A percentile compares a stretch with the other conserved stretches of the same genome.
phyloP scores from a whole-genome alignment of 2,888 invertebrate species.

The Rambutsinella grinnellia region DNA sequence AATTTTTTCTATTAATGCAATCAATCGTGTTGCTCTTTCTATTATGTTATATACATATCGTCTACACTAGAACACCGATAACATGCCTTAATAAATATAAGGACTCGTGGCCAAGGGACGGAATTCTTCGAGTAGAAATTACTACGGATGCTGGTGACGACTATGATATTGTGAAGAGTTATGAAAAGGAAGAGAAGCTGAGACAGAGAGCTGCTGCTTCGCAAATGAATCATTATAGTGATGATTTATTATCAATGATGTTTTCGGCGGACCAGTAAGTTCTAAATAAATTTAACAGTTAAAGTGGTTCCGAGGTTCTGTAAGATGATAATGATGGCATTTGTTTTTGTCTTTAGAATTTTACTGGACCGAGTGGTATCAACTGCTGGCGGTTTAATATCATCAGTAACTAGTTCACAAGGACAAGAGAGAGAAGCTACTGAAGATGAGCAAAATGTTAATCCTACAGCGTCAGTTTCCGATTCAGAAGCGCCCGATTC shows the following conservation, averaged over 20 bases:
- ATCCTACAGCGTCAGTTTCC: constrained; percentile 32
- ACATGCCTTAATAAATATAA: constrained; percentile 92
- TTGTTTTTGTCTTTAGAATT: constrained; percentile 43
- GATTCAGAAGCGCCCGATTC: constrained; percentile 34
- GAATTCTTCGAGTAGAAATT: constrained; percentile 93
- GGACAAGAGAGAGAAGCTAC: neutral
- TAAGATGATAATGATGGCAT: too few relatives aligned
- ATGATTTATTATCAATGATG: constrained; percentile 64
- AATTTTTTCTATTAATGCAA: constrained; percentile 81
- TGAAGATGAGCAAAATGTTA: constrained; percentile 35
- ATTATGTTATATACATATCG: constrained; percentile 87
- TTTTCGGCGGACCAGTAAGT: constrained; percentile 64
- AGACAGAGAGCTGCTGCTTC: constrained; percentile 72
- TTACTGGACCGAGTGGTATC: constrained; percentile 62
- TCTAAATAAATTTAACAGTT: neutral
- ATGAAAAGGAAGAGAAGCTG: constrained; percentile 83
- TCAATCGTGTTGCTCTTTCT: constrained; percentile 68
- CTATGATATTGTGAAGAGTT: constrained; percentile 85
- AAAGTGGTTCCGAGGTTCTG: too few relatives aligned
- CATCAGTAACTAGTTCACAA: constrained; percentile 50
- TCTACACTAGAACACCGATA: constrained; percentile 92
- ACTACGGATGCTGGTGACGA: constrained; percentile 78
- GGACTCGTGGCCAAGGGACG: constrained; percentile 94
- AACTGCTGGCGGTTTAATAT: constrained; percentile 60
- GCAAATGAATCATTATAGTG: constrained; percentile 62